These are phyloP conservation scores for Teleogryllus occipitalis DNA, from an alignment of 1,140 invertebrate species.

Conservation along the genomic window DNA sequence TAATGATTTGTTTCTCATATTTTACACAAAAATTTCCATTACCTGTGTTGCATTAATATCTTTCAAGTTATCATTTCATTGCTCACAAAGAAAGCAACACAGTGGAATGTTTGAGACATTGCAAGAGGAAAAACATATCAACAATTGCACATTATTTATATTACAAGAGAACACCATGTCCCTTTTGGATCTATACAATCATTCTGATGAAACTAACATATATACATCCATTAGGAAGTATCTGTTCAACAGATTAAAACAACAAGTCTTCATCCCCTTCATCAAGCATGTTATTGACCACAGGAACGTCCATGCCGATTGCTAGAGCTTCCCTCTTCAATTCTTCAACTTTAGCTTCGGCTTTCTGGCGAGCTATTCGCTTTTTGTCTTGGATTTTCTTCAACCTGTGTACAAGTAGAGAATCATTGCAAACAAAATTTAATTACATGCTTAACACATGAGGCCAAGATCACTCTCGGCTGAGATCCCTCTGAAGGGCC, in stretches of 20 bases:
- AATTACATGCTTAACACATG: constrained; percentile 8
- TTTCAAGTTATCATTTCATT: too few species aligned
- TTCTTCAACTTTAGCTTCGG: constrained; percentile 38
- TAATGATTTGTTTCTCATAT: not conserved
- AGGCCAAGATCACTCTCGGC: too few species aligned
- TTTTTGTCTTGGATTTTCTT: constrained; percentile 94
- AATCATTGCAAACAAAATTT: constrained; percentile 25
- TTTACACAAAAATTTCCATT: not conserved
- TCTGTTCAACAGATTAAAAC: constrained; percentile 53
- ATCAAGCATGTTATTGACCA: constrained; percentile 65
- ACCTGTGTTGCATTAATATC: not conserved
- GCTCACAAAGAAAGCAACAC: not conserved
- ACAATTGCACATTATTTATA: not conserved
- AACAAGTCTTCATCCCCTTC: constrained; percentile 90
- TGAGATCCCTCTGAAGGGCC: too few species aligned
- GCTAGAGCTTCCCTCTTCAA: constrained; percentile 41
- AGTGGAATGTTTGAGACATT: not conserved
- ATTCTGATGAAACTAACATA: not conserved
- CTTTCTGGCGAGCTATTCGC: constrained; percentile 50
- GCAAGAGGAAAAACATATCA: not conserved
- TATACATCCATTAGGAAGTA: not conserved
- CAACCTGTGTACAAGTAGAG: constrained; percentile 48
- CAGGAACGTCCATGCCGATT: constrained; percentile 45
- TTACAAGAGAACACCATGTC: not conserved
- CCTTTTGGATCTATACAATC: not conserved